Evolutionary conservation across 2,888 invertebrate species (phyloP).

Genomic region (Agrilus mali): DNA sequence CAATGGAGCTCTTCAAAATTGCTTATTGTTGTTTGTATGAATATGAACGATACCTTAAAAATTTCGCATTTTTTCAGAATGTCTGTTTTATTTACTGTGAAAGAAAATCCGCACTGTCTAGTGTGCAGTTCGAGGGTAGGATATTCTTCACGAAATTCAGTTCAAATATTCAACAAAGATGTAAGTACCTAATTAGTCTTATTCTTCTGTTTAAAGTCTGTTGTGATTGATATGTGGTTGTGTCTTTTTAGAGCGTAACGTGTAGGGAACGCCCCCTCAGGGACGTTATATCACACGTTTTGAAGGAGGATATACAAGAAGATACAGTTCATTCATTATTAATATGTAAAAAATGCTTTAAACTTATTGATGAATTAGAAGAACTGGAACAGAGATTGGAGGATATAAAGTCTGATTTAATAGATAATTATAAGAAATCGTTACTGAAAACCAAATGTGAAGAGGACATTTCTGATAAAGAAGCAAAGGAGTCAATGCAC

Average conservation of each 20-base stretch:
- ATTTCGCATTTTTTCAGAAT: conserved; percentile 20
- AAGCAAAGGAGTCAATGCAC: conserved; percentile 18
- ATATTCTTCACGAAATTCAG: conserved; percentile 39
- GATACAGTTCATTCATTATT: conserved; percentile 41
- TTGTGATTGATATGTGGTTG: background rate
- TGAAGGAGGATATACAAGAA: conserved; percentile 38
- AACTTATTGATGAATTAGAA: conserved; percentile 49
- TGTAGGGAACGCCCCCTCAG: conserved; percentile 22
- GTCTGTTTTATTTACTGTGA: conserved; percentile 17
- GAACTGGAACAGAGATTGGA: conserved; percentile 38
- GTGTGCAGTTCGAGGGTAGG: conserved; percentile 47
- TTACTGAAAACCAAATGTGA: conserved; percentile 14
- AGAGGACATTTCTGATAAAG: conserved; percentile 17
- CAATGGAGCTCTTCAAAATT: background rate
- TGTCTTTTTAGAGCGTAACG: conserved; percentile 20
- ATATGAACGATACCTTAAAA: conserved; percentile 1
- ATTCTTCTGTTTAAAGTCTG: conserved; percentile 6
- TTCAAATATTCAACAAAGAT: conserved; percentile 39
- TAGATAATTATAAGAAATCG: conserved; percentile 33
- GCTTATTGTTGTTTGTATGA: background rate
- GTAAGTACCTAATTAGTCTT: conserved; percentile 22
- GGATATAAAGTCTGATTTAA: conserved; percentile 41
- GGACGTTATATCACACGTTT: conserved; percentile 34
- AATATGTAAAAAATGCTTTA: conserved; percentile 57
- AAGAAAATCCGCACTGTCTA: conserved; percentile 38